Percentiles rank a stretch among this genome's conserved stretches.
phyloP scores from a whole-genome alignment of 2,888 invertebrate genomes.

The Zygogramma bicolorata region DNA sequence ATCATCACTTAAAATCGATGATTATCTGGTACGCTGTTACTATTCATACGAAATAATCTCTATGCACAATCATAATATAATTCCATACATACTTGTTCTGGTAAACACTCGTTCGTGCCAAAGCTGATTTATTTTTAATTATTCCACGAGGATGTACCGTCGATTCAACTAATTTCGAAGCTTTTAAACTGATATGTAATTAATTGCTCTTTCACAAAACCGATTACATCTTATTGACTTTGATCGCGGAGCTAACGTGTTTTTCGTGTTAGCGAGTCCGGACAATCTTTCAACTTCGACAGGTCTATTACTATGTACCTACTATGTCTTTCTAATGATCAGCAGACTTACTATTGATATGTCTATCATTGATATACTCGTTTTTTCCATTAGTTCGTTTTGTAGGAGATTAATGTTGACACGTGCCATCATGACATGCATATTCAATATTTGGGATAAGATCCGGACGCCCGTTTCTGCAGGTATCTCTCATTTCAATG shows the following conservation, averaged over 20 bases:
- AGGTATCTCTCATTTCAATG: too few relatives aligned
- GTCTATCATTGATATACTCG: too few relatives aligned
- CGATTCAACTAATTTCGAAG: not conserved
- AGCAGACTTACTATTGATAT: too few relatives aligned
- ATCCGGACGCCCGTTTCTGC: too few relatives aligned
- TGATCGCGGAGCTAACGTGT: not conserved
- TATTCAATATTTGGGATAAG: too few relatives aligned
- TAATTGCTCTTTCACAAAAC: not conserved
- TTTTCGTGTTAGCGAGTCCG: not conserved
- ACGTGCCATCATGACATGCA: too few relatives aligned
- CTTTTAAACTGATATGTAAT: not conserved
- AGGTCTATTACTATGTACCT: not conserved
- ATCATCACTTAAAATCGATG: too few relatives aligned
- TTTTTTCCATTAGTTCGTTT: too few relatives aligned
- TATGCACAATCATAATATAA: not conserved
- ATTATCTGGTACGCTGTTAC: too few relatives aligned
- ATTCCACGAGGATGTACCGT: not conserved
- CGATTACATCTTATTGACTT: not conserved
- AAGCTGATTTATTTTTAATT: constrained; percentile 14
- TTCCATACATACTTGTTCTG: not conserved
- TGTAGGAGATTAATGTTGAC: too few relatives aligned
- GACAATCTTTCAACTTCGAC: not conserved
- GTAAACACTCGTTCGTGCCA: not conserved
- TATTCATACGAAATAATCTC: not conserved
- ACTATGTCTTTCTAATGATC: too few relatives aligned